Percentiles rank a stretch among this genome's conserved stretches.
Conservation (phyloP, 2,888 invertebrate species). For the Ophion costatus region DNA sequence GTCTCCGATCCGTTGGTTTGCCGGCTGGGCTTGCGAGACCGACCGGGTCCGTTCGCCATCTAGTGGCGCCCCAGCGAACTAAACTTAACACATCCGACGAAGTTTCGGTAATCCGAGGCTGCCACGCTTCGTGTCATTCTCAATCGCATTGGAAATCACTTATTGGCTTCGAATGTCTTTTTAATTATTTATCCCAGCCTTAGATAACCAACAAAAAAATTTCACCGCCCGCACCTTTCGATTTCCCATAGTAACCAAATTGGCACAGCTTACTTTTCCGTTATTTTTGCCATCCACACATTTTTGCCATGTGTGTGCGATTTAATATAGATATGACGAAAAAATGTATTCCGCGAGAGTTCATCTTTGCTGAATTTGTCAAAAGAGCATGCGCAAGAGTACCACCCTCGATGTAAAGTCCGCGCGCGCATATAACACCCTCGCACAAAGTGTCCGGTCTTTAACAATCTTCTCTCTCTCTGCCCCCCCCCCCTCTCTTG, state of each 20-base stretch:
- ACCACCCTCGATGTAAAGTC: not conserved
- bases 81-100: not conserved
- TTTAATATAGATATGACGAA: not conserved
- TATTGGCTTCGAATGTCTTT: too few relatives aligned
- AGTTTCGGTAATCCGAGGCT: too few relatives aligned
- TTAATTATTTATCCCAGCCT: too few relatives aligned
- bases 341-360: not conserved
- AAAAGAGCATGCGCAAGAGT: conserved; percentile 11
- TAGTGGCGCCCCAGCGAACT: not conserved
- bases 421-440: conserved; percentile 28
- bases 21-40: not conserved
- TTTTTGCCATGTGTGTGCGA: too few relatives aligned
- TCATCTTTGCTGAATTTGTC: not conserved
- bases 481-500: too few relatives aligned
- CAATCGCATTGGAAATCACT: too few relatives aligned
- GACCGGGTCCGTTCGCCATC: not conserved
- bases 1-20: not conserved
- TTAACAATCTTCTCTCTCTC: conserved; percentile 8
- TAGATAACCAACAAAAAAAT: too few relatives aligned
- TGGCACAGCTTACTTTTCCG: too few relatives aligned
- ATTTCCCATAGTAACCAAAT: too few relatives aligned
- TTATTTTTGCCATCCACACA: too few relatives aligned
- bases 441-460: conserved; percentile 17
- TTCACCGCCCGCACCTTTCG: too few relatives aligned
- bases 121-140: too few relatives aligned